Evolutionary conservation across 2,888 invertebrate species (phyloP).

Genomic region (Nomada flava): DNA sequence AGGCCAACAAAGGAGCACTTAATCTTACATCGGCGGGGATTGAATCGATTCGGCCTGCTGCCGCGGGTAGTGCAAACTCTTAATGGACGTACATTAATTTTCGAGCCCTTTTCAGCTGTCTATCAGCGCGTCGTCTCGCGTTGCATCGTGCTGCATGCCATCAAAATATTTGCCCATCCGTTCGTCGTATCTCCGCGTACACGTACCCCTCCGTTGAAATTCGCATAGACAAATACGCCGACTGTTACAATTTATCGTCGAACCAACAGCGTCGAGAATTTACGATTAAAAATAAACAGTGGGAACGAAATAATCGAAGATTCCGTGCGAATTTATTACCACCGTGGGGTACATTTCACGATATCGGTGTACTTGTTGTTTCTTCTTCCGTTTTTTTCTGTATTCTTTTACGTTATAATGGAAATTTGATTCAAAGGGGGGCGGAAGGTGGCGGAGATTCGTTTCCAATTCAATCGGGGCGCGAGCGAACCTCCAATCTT

Average conservation of each 20-base stretch:
- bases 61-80: conserved; percentile 42
- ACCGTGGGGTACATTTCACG: background rate
- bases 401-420: background rate
- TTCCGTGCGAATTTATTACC: background rate
- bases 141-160: conserved; percentile 6
- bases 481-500: background rate
- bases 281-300: background rate
- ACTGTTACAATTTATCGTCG: background rate
- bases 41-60: conserved; percentile 55
- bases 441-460: background rate
- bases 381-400: background rate
- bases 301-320: background rate
- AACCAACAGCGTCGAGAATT: background rate
- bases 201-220: conserved; percentile 1
- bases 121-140: conserved; percentile 34
- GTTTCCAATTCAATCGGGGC: conserved; percentile 18
- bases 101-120: conserved; percentile 56
- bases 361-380: background rate
- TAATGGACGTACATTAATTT: conserved; percentile 65
- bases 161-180: conserved; percentile 21
- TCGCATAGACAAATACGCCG: background rate
- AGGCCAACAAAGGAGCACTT: conserved; percentile 61
- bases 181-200: background rate
- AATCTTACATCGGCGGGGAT: conserved; percentile 52
- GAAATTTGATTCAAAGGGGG: conserved; percentile 10